Base-by-base conservation (phyloP, 2,113 vertebrate species). In the Pedetes capensis region DNA sequence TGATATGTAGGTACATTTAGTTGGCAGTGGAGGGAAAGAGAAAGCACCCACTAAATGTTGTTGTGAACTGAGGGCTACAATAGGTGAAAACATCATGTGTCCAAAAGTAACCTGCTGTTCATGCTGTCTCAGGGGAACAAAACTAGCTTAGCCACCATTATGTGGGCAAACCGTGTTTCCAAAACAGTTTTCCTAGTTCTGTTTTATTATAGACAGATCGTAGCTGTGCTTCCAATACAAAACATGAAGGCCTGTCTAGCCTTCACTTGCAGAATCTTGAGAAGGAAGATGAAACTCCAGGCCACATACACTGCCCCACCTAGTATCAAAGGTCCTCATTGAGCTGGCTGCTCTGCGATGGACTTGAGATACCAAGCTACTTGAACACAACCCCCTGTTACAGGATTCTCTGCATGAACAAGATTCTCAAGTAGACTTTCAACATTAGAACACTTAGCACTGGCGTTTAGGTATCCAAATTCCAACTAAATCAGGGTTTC, bases 71-170 rank as follows among this genome's bases (percentile, higher is more conserved):
- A 83, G 76, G 32, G 59, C 44, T 51, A 39, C 20, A 42, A 42
- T 12, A 63, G 61, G 20, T 86, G 61, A 55, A 53, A 69, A 27
- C 53, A 85, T 32, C 59, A n/a, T 88, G 66, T 51, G 3, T 25
- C 82, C 25, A 57, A 68, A 93, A 95, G 34, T n/a, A 87, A 74
- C 64, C 9, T 25, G 59, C 34, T 80, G 11, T 63, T 76, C n/a
- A 18, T 44, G 68, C 63, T 74, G 14, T 59, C 82, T 59, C 44
- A 68, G 86, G 76, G 79, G 84, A 92, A 88, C 63, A 74, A 51
- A 85, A 69, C 23, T 39, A 61, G 47, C 42, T 47, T 44, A 51
- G 80, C 80, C 51, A 78, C 55, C n/a, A 18, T 78, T 39, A 13
- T 5, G 2, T 85, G 51, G 53, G 57, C 84, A 75, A 89, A 83